Evolutionary conservation across 1,140 invertebrate species (phyloP).

Genomic region (Anagrus nilaparvatae): DNA sequence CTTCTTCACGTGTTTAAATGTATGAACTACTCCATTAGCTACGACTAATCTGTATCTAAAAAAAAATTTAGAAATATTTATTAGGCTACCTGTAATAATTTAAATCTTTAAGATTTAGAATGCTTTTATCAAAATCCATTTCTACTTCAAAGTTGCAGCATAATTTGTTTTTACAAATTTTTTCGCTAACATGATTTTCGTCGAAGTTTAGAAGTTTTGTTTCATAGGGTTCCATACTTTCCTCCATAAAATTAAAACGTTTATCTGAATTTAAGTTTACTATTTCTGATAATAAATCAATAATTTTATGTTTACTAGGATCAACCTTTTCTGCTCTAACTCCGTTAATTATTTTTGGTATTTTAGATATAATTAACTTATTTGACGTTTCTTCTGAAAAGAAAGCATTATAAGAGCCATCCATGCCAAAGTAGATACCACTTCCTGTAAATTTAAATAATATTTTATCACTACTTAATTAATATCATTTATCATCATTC

Average conservation of each 20-base stretch:
- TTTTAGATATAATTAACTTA: conserved; percentile 24
- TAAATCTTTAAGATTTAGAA: conserved; percentile 8
- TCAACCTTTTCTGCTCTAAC: conserved; percentile 8
- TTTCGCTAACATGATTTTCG: conserved; percentile 11
- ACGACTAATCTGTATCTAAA: conserved; percentile 33
- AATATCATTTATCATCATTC: too few relatives aligned
- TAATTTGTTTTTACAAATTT: conserved; percentile 21
- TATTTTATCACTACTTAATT: too few relatives aligned
- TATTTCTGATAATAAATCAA: conserved; percentile 17
- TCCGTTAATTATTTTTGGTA: conserved; percentile 24
- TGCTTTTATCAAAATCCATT: not conserved
- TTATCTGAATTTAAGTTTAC: conserved; percentile 9
- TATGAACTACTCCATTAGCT: conserved; percentile 35
- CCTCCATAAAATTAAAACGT: not conserved
- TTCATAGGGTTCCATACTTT: conserved; percentile 5
- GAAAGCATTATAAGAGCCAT: too few relatives aligned
- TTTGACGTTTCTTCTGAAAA: conserved; percentile 11
- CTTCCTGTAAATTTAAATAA: conserved; percentile 34
- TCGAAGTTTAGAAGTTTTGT: conserved; percentile 12
- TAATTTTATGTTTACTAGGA: not conserved
- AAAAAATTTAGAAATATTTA: too few relatives aligned
- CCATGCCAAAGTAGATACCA: conserved; percentile 41
- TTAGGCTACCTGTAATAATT: conserved; percentile 26
- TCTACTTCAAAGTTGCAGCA: conserved; percentile 27
- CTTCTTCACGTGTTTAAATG: conserved; percentile 36